Conservation (phyloP, 2,113 vertebrate species). For the Delphinus delphis region DNA sequence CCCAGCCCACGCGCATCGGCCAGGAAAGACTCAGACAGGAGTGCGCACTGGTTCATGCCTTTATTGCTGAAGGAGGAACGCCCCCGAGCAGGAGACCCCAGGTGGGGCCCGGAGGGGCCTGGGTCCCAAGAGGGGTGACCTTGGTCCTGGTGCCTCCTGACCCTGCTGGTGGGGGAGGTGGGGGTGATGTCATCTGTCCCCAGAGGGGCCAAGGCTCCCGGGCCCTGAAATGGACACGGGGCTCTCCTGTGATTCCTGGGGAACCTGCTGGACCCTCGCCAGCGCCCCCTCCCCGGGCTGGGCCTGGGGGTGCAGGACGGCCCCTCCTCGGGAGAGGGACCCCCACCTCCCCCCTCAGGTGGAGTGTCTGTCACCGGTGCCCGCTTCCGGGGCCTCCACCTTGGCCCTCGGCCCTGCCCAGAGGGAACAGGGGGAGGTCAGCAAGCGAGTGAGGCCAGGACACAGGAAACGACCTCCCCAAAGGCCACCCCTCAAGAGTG, state of each 20-base stretch:
- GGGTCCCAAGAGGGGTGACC: neutral
- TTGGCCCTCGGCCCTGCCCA: neutral
- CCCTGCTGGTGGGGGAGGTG: fast-evolving
- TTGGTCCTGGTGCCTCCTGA: neutral
- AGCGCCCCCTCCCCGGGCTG: neutral
- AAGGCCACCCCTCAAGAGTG: neutral
- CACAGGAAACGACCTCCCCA: neutral
- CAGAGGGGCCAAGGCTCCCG: neutral
- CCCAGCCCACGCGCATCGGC: fast-evolving
- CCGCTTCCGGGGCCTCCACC: neutral
- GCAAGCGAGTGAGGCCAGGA: fast-evolving
- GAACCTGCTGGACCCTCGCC: neutral
- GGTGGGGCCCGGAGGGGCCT: fast-evolving
- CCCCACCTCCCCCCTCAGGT: neutral
- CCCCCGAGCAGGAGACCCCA: neutral
- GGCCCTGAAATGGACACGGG: neutral
- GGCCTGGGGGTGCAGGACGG: fast-evolving
- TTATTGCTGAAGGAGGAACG: neutral
- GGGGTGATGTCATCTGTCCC: fast-evolving
- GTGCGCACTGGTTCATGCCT: neutral
- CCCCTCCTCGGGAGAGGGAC: neutral
- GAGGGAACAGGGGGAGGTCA: too few species aligned
- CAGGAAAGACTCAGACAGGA: neutral
- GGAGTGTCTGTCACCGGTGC: too few species aligned
- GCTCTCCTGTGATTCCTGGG: neutral